Percentiles rank a stretch among this genome's conserved stretches.
Conservation (phyloP, 2,888 invertebrate genomes). For the Drosophila percnosoma region DNA sequence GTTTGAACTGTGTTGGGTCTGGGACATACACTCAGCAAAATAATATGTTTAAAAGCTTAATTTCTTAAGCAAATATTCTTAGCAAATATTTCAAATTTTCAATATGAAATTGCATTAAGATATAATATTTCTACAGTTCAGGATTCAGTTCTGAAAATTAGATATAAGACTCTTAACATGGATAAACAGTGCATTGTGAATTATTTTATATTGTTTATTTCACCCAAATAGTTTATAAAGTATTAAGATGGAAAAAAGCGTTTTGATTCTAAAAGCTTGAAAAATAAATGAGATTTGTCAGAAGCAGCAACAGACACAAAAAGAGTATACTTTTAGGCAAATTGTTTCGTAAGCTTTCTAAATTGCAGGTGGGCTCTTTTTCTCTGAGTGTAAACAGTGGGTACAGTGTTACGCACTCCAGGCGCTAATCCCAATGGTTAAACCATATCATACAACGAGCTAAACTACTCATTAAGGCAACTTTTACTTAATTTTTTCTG, state of each 20-base stretch:
- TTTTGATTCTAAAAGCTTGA: neutral
- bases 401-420: neutral
- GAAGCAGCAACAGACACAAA: neutral
- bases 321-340: neutral
- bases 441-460: constrained; percentile 27
- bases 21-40: constrained; percentile 6
- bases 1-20: constrained; percentile 42
- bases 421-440: constrained; percentile 5
- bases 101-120: neutral
- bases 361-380: neutral
- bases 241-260: neutral
- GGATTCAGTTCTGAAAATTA: too few relatives aligned
- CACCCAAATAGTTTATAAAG: too few relatives aligned
- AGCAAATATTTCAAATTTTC: neutral
- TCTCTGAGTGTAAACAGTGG: neutral
- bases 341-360: neutral
- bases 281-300: neutral
- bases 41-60: neutral
- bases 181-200: neutral
- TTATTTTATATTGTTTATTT: neutral
- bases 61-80: neutral
- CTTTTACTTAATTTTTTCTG: constrained; percentile 35
- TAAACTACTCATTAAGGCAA: constrained; percentile 68
- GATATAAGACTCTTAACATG: neutral
- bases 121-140: neutral